Conservation (phyloP, 2,113 vertebrate genomes). For the Zosterops hypoxanthus region DNA sequence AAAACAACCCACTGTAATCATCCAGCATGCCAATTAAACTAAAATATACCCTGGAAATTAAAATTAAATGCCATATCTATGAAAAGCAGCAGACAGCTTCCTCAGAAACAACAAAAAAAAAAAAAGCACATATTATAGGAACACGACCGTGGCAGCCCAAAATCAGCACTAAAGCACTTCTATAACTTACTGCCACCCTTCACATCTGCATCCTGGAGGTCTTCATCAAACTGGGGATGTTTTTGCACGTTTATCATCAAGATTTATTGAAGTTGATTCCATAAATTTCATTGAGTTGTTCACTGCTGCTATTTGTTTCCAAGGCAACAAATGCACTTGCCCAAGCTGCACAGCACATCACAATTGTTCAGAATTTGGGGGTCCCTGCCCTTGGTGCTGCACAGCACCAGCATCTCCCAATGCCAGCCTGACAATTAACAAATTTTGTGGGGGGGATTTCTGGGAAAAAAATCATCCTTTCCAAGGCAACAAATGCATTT, state of each 20-base stretch:
- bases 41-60: constrained; percentile 70
- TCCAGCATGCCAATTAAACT: constrained; percentile 62
- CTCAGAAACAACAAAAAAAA: constrained; percentile 48
- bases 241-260: constrained; percentile 70
- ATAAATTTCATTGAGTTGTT: constrained; percentile 77
- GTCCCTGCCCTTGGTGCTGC: constrained; percentile 54
- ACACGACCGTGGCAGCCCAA: neutral
- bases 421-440: neutral
- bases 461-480: too few relatives aligned
- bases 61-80: constrained; percentile 68
- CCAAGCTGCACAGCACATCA: constrained; percentile 52
- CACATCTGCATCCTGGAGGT: constrained; percentile 54
- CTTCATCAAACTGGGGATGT: constrained; percentile 46
- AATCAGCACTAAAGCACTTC: neutral
- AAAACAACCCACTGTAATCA: constrained; percentile 56
- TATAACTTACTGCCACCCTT: constrained; percentile 28
- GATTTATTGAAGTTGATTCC: constrained; percentile 70
- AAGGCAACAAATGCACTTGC: constrained; percentile 75
- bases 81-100: constrained; percentile 66
- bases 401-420: neutral
- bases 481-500: too few relatives aligned
- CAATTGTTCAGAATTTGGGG: constrained; percentile 53
- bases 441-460: neutral
- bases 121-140: neutral
- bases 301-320: constrained; percentile 73